Conservation (phyloP, 2,797 vertebrate genomes). For the Alca torda region DNA sequence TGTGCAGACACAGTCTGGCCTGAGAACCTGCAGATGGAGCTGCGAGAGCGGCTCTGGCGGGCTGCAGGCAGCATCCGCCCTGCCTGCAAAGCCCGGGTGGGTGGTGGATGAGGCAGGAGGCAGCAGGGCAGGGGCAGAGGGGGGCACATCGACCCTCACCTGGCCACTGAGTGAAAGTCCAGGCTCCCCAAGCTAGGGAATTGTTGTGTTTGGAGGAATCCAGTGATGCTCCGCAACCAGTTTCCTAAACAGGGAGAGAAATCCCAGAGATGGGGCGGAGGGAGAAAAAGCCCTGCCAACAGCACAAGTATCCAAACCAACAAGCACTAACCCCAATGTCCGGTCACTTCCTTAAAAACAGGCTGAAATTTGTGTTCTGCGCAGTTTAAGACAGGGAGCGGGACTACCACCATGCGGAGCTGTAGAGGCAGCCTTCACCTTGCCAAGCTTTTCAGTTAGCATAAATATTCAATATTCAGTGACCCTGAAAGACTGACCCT, state of each 20-base stretch:
- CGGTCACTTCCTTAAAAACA: background rate
- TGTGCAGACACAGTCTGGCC: background rate
- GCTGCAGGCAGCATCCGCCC: background rate
- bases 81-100: background rate
- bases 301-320: background rate
- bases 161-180: background rate
- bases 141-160: background rate
- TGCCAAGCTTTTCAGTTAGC: background rate
- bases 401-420: background rate
- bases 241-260: background rate
- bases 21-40: constrained; percentile 42
- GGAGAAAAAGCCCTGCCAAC: background rate
- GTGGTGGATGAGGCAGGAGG: background rate
- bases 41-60: background rate
- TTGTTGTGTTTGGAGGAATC: background rate
- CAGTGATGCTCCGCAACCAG: accelerated
- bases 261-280: background rate
- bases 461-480: background rate
- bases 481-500: background rate
- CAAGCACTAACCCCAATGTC: background rate
- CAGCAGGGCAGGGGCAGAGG: background rate
- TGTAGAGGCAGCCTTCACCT: background rate
- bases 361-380: background rate
- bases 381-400: background rate
- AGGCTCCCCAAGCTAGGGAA: background rate